These are phyloP conservation scores for Conus canariensis DNA, from an alignment of 2,888 invertebrate genomes.

Conservation along the genomic window DNA sequence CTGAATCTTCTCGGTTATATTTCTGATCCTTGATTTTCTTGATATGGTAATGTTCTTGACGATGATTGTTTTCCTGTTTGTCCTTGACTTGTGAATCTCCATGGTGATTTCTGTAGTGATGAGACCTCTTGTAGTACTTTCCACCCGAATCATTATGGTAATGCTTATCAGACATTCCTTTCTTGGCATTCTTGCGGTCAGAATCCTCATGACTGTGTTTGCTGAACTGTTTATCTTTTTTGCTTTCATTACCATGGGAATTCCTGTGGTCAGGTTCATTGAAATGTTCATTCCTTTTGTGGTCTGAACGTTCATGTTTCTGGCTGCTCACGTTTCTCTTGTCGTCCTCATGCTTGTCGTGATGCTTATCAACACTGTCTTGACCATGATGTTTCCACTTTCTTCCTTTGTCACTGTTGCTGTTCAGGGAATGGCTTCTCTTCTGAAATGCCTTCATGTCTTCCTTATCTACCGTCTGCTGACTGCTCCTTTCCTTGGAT, in stretches of 20 bases:
- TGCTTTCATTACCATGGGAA: background rate
- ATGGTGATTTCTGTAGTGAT: background rate
- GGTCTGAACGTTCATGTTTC: background rate
- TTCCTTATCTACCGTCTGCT: background rate
- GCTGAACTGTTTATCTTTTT: no score
- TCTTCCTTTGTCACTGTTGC: background rate
- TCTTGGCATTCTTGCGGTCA: background rate
- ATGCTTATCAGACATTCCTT: background rate
- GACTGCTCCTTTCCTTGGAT: background rate
- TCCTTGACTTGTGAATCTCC: slow-evolving; percentile 12
- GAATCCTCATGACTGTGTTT: background rate
- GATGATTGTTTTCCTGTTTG: background rate
- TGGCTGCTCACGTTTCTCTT: background rate
- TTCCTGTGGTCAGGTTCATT: background rate
- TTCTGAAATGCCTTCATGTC: background rate
- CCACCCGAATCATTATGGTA: background rate
- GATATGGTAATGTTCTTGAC: background rate
- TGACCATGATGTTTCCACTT: background rate
- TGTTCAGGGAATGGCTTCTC: background rate
- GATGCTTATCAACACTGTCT: background rate
- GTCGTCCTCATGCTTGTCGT: background rate
- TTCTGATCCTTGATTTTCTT: background rate
- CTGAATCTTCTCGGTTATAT: background rate
- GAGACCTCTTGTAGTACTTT: background rate
- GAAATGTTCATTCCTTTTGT: background rate